Base-by-base conservation (phyloP, 1,140 invertebrate species). In the Leptonema lineaticorne region DNA sequence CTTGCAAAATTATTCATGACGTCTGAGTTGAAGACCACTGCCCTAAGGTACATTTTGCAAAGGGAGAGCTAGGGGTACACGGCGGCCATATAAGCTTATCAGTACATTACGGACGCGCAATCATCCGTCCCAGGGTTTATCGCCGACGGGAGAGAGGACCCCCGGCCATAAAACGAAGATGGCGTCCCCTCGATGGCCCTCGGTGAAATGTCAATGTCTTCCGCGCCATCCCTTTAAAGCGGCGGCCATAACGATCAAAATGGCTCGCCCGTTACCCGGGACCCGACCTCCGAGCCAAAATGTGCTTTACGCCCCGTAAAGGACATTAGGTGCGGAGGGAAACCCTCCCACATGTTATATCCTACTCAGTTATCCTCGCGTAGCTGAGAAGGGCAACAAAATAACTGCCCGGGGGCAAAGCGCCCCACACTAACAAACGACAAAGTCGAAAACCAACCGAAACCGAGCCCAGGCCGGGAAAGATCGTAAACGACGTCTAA, bases 161-260 rank as follows among this genome's bases (percentile, higher is more conserved):
- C 18, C 18, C 50, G 50, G 60, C 26, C 65, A 68, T 68, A 68
- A 68, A 71, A 68, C 70, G 60, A 72, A 69, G 59, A 72, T 69
- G 70, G 70, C 70, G 69, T 28, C 69, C 62, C 70, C 67, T 65
- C 70, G 53, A 69, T 72, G 67, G 70, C 67, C 70, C 70, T 72
- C 70, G 67, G 67, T 72, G 67, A 72, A 72, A 72, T 72, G 70
- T 72, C 70, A 69, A 69, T 67, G 70, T 72, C 70, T 72, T 72
- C 70, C 70, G 70, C 59, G 66, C 48, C 69, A 67, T 72, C 70
- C 67, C 67, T 69, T 68, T 33, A n/a, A n/a, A n/a, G 63, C 26
- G 45, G 59, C 18, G 37, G 30, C 53, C 57, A 24, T 68, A 72
- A 72, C 50, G 67, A 63, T 64, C 70, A 69, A 41, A 69, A 67